These are phyloP conservation scores for Caloenas nicobarica DNA, from an alignment of 2,113 vertebrate genomes.

Conservation along the genomic window DNA sequence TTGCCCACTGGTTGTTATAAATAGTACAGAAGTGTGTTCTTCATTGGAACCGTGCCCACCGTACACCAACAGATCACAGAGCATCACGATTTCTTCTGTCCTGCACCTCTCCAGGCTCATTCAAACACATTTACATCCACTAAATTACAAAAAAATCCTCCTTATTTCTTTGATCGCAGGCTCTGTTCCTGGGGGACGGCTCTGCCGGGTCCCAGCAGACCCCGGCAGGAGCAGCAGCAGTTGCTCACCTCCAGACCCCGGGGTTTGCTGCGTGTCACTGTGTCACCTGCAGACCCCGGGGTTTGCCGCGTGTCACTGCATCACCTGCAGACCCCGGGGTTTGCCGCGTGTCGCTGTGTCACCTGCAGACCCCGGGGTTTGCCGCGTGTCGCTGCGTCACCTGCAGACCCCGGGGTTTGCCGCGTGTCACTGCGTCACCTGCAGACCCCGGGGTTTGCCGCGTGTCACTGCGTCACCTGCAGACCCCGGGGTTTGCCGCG, in stretches of 20 bases:
- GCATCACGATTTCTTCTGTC: rapidly evolving
- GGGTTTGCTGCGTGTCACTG: background rate
- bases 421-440: too few relatives aligned
- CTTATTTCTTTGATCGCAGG: too few relatives aligned
- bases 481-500: background rate
- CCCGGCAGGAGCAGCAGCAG: too few relatives aligned
- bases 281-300: too few relatives aligned
- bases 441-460: background rate
- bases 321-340: too few relatives aligned
- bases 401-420: background rate
- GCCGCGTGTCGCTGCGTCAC: background rate
- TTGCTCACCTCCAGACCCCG: too few relatives aligned
- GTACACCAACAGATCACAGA: background rate
- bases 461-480: too few relatives aligned
- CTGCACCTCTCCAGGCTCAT: background rate
- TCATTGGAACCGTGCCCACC: rapidly evolving
- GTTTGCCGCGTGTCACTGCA: background rate
- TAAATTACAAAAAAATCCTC: background rate
- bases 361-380: too few relatives aligned
- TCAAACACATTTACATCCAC: background rate
- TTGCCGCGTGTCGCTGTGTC: background rate
- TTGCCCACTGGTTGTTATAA: background rate
- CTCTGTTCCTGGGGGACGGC: background rate
- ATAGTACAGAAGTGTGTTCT: rapidly evolving
- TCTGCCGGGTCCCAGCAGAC: background rate